Base-by-base conservation (phyloP, 1,140 invertebrate genomes). In the Drosophila nannoptera region DNA sequence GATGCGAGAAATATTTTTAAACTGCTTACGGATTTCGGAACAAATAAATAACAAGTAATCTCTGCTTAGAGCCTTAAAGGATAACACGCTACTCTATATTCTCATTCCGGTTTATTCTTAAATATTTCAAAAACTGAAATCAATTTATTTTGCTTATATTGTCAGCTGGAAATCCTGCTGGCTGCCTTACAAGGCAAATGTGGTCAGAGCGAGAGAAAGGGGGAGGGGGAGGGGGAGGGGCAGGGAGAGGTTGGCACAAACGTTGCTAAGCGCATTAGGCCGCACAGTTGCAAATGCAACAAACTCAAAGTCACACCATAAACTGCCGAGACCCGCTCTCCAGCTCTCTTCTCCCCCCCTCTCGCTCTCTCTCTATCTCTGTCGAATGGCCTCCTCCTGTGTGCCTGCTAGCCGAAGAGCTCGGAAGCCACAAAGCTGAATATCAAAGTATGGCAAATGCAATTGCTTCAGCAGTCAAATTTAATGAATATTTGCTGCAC, bases 401-500 rank as follows among this genome's bases (percentile, higher is more conserved):
- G 6, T 38, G 35, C n/a, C 12, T 42, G 7, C 40, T 40, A 12
- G 22, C 0, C n/a, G 56, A 52, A 52, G 12, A n/a, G 7, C 53
- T 56, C 38, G 29, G 22, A 56, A 56, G 53, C 45, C 67, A 69
- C 67, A 69, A 58, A 65, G 53, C 54, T 66, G 48, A 62, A 58
- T 54, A 66, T 59, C 45, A 52, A 52, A 52, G 50, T 49, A 53
- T 52, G 52, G 56, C 38, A 52, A 65, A 70, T 73, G 67, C 71
- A 73, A 70, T 70, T 73, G 56, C 67, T 70, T 60, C 60, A 49
- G 38, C 49, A 70, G 71, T 65, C 50, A 70, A 70, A 65, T 49
- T 52, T 70, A 65, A 70, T 74, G 72, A 74, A 71, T 61, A 74
- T 70, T 66, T 73, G 65, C 36, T 69, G 55, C 49, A 45, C 48